Percentiles rank a stretch among this genome's conserved stretches.
Evolutionary conservation across 2,888 invertebrate genomes (phyloP).

Genomic region (Epinotia demarniana): DNA sequence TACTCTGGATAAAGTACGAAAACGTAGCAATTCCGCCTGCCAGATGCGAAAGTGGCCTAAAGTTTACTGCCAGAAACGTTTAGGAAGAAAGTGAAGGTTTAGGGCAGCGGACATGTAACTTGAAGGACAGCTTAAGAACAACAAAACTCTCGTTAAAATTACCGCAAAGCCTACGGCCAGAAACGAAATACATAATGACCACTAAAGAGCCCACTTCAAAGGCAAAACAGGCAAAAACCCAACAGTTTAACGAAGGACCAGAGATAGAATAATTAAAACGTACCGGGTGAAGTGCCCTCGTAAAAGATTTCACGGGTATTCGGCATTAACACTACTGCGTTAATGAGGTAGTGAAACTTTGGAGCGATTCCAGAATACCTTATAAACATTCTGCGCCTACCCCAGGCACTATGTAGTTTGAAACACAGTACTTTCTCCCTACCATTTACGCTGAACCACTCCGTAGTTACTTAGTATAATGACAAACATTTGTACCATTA

Average conservation of each 20-base stretch:
- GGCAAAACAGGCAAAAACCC: conserved; percentile 73
- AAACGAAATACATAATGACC: conserved; percentile 42
- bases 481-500: conserved; percentile 4
- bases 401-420: conserved; percentile 29
- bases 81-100: neutral
- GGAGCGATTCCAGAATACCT: conserved; percentile 74
- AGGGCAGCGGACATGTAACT: neutral
- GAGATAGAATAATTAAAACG: conserved; percentile 73
- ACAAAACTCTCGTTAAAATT: conserved; percentile 34
- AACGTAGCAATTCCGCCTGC: too few species aligned
- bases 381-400: conserved; percentile 62
- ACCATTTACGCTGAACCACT: conserved; percentile 25
- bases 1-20: too few species aligned
- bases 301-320: conserved; percentile 78
- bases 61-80: neutral
- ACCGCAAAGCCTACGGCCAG: conserved; percentile 25
- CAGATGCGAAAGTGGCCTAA: neutral
- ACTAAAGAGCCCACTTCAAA: conserved; percentile 56
- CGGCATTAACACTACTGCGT: conserved; percentile 73
- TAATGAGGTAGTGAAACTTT: conserved; percentile 79
- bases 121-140: neutral
- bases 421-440: conserved; percentile 38
- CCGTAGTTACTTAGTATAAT: conserved; percentile 22
- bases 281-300: conserved; percentile 66
- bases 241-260: conserved; percentile 77